Conservation (phyloP, 64 coral and sea anemone genomes). For the Pocillopora damicornis region DNA sequence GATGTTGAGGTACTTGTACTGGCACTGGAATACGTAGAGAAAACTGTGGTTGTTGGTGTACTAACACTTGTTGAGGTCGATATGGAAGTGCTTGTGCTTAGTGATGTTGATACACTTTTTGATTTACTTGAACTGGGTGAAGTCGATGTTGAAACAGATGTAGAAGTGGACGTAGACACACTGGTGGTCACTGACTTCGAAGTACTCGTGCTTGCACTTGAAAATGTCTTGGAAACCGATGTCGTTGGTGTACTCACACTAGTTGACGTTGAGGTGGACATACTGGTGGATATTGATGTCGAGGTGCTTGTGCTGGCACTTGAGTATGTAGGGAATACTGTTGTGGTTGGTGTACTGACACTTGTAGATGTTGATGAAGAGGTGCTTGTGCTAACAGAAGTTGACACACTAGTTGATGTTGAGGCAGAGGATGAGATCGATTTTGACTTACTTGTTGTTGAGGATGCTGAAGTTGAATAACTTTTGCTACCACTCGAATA, state of each 20-base stretch:
- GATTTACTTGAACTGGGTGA: conserved; percentile 11
- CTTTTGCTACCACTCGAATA: neutral
- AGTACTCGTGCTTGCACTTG: conserved; percentile 7
- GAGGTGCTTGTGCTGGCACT: neutral
- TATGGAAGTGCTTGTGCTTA: neutral
- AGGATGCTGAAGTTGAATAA: conserved; percentile 3
- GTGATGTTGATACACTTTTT: neutral
- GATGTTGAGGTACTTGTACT: neutral
- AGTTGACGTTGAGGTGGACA: conserved; percentile 18
- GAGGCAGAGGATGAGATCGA: too few species aligned
- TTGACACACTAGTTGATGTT: neutral
- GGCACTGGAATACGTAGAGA: neutral
- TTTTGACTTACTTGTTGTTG: too few species aligned
- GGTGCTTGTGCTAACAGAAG: neutral
- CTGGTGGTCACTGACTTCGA: conserved; percentile 30
- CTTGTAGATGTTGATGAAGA: neutral
- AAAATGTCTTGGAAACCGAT: neutral
- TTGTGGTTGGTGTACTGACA: neutral
- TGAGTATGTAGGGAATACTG: neutral
- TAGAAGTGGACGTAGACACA: conserved; percentile 3
- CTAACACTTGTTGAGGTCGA: neutral
- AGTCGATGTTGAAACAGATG: conserved; percentile 5
- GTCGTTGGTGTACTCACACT: conserved; percentile 45
- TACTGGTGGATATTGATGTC: neutral
- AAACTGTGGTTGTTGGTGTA: conserved; percentile 28